Base-by-base conservation (phyloP, 2,888 invertebrate genomes). In the Caprella mutica region DNA sequence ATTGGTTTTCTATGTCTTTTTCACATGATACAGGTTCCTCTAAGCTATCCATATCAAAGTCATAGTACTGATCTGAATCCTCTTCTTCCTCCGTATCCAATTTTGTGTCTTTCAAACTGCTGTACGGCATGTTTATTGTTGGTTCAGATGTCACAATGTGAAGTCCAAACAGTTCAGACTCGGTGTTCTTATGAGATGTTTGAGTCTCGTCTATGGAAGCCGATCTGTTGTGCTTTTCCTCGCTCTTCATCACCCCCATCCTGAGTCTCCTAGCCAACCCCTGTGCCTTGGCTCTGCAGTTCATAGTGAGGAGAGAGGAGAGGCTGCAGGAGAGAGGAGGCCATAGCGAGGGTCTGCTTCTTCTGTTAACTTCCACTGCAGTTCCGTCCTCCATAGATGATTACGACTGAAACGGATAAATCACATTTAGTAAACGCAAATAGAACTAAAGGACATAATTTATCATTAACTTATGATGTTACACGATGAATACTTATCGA, bases 101-200 rank as follows among this genome's bases (percentile, higher is more conserved):
- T n/a, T n/a, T n/a, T n/a, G n/a, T n/a, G n/a, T n/a, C n/a, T 9
- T 48, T 30, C n/a, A 12, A 27, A 30, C 46, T 44, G 9, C 46
- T 46, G 14, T 19, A 30, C 9, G 35, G 40, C 27, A 19, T 27
- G 39, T 56, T 59, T n/a, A 63, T 50, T 9, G 62, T 57, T 26
- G 62, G 62, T 29, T 63, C 62, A 21, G 62, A 63, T 23, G 62
- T 63, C 40, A 63, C 62, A 21, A 63, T 59, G 35, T 63, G 62
- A 23, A 63, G 55, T 14, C 52, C 21, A 6, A 24, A 43, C 19
- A 35, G 42, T 14, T 44, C 50, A 5, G 50, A 56, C 33, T 30
- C 30, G 17, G 17, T 24, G n/a, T 17, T 30, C 26, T 48, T 21
- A 26, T 27, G 17, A n/a, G 48, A 42, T 17, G 60, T 56, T n/a